phyloP scores from a whole-genome alignment of 2,113 vertebrate species.

The Varanus komodoensis region DNA sequence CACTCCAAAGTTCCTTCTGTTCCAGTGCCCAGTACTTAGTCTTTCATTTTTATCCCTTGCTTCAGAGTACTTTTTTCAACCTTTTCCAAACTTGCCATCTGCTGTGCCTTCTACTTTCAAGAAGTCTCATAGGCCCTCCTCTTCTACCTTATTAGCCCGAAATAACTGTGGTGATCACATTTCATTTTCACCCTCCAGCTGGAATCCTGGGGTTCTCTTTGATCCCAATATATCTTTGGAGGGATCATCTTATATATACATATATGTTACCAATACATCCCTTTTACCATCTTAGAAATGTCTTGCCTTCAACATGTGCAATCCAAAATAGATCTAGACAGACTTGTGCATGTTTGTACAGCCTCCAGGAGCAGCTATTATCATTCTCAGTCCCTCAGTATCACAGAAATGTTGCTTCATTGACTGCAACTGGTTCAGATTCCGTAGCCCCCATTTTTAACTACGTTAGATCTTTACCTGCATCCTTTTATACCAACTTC shows the following conservation, averaged over 20 bases:
- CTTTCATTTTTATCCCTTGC: background rate
- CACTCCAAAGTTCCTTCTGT: background rate
- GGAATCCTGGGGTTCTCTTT: slow-evolving; percentile 63
- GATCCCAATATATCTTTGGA: slow-evolving; percentile 62
- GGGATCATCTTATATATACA: slow-evolving; percentile 42
- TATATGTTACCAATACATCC: slow-evolving; percentile 41
- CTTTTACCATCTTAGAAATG: slow-evolving; percentile 51
- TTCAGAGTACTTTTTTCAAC: slow-evolving; percentile 6
- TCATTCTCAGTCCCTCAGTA: background rate
- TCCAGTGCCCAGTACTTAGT: background rate
- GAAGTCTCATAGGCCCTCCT: slow-evolving; percentile 10
- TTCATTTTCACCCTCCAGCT: slow-evolving; percentile 63
- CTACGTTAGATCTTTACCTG: background rate
- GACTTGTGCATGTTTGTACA: background rate
- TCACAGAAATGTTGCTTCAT: slow-evolving; percentile 36
- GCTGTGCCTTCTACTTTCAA: background rate
- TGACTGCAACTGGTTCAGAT: slow-evolving; percentile 18
- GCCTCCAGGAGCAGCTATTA: background rate
- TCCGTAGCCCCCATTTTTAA: background rate
- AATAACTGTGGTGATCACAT: slow-evolving; percentile 63
- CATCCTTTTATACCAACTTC: background rate
- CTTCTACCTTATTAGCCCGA: slow-evolving; percentile 51
- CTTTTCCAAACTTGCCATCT: slow-evolving; percentile 11
- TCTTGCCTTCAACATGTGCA: slow-evolving; percentile 43
- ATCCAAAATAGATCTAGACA: slow-evolving; percentile 65